Conservation (phyloP, 2,113 vertebrate genomes). For the Cygnus buccinator region DNA sequence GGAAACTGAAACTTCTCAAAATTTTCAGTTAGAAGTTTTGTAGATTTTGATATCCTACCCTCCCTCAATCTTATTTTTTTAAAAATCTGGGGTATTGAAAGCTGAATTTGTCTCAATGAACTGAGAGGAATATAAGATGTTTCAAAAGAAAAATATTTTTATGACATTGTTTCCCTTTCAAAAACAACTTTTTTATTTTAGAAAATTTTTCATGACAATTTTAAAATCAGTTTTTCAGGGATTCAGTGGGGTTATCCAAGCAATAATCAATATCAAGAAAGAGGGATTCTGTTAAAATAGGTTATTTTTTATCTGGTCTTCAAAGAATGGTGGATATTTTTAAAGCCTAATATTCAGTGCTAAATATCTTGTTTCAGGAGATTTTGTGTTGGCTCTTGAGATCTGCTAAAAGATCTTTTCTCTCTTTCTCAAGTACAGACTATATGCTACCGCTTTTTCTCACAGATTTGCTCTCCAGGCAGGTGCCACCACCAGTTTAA, state of each 20-base stretch:
- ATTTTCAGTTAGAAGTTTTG: background rate
- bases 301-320: background rate
- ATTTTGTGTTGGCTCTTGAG: background rate
- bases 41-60: background rate
- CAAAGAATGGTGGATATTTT: background rate
- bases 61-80: background rate
- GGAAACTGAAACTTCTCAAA: background rate
- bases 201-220: background rate
- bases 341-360: background rate
- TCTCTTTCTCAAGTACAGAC: background rate
- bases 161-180: background rate
- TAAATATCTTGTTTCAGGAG: background rate
- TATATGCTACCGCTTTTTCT: background rate
- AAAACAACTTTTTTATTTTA: background rate
- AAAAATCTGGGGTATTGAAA: background rate
- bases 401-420: background rate
- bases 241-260: background rate
- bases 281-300: background rate
- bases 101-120: background rate
- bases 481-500: background rate
- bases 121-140: background rate
- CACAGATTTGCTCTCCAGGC: background rate
- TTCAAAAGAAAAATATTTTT: background rate
- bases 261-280: background rate
- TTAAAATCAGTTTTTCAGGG: background rate